A percentile compares a stretch with the other conserved stretches of the same genome.
phyloP scores from a whole-genome alignment of 1,140 invertebrate genomes.

The Drosophila burlai region DNA sequence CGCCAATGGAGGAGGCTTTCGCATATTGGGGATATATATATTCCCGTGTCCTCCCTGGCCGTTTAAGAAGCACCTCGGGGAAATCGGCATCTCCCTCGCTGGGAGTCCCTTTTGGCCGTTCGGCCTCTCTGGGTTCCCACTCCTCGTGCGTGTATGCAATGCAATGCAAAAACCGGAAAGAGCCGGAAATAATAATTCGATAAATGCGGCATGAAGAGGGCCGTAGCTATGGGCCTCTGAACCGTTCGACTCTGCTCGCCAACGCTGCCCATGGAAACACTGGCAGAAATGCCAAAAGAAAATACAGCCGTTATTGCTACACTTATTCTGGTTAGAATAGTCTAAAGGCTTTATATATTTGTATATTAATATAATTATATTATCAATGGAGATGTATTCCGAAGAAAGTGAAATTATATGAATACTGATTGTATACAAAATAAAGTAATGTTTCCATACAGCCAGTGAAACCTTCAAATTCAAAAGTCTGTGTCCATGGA shows the following conservation, averaged over 20 bases:
- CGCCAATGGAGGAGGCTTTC: slow-evolving; percentile 54
- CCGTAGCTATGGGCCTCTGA: slow-evolving; percentile 23
- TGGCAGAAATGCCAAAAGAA: slow-evolving; percentile 1
- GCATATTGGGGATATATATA: neutral
- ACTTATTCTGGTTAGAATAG: too few species aligned
- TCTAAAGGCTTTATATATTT: too few species aligned
- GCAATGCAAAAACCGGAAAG: slow-evolving; percentile 49
- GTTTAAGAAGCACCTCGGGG: neutral
- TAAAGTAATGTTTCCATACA: too few species aligned
- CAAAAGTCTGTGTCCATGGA: too few species aligned
- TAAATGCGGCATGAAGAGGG: slow-evolving; percentile 75
- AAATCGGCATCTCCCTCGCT: slow-evolving; percentile 19
- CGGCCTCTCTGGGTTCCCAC: neutral
- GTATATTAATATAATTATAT: too few species aligned
- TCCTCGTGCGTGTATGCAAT: slow-evolving; percentile 20
- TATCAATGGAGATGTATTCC: too few species aligned
- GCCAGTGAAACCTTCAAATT: too few species aligned
- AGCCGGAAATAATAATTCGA: slow-evolving; percentile 84
- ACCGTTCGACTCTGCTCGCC: slow-evolving; percentile 31
- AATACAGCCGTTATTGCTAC: too few species aligned
- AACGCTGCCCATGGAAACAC: slow-evolving; percentile 1
- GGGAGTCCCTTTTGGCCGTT: slow-evolving; percentile 3
- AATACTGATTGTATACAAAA: too few species aligned
- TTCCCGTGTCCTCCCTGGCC: neutral
- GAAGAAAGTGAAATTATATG: too few species aligned